Conservation (phyloP, 1,140 invertebrate species). For the Leptinotarsa defecta region DNA sequence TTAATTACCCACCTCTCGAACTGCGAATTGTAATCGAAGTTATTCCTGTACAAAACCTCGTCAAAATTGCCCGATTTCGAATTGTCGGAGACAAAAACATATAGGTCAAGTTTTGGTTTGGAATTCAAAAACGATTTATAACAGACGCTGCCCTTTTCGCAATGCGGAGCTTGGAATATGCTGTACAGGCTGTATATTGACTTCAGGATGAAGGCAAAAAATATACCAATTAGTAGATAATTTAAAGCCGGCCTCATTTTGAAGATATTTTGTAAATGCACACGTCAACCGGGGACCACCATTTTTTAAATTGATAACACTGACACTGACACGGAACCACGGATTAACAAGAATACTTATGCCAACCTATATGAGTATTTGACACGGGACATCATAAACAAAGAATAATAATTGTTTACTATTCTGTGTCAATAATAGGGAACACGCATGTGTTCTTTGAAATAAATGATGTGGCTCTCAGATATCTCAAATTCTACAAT, state of each 20-base stretch:
- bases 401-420: too few relatives aligned
- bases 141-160: constrained; percentile 46
- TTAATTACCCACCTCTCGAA: constrained; percentile 45
- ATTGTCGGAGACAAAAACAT: constrained; percentile 50
- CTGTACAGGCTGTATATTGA: constrained; percentile 50
- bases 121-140: constrained; percentile 51
- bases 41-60: constrained; percentile 41
- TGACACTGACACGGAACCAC: not conserved
- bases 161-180: constrained; percentile 49
- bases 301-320: not conserved
- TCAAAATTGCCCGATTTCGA: constrained; percentile 43
- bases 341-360: too few relatives aligned
- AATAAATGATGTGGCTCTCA: too few relatives aligned
- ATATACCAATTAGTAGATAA: constrained; percentile 43
- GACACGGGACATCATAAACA: too few relatives aligned
- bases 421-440: too few relatives aligned
- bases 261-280: not conserved
- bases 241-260: constrained; percentile 45
- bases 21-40: constrained; percentile 50
- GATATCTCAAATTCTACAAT: too few relatives aligned
- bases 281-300: constrained; percentile 4
- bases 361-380: too few relatives aligned
- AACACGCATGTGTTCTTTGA: too few relatives aligned
- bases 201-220: constrained; percentile 47
- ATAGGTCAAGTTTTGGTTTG: constrained; percentile 51